Conservation (phyloP, 2,888 invertebrate species). For the Lutraria lutraria region DNA sequence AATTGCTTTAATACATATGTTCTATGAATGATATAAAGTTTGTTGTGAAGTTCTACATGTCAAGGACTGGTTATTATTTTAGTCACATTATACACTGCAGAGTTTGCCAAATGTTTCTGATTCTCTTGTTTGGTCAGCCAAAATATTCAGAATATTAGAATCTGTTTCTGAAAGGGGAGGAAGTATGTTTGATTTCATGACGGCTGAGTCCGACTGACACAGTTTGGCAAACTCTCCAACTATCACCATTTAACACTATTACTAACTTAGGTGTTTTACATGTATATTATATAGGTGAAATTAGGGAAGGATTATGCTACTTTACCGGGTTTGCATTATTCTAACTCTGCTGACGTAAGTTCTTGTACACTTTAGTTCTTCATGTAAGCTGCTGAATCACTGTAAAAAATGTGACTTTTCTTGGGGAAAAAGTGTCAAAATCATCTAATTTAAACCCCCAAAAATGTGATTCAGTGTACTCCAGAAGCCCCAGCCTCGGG, state of each 20-base stretch:
- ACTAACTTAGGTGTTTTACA: conserved; percentile 21
- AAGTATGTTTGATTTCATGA: no score
- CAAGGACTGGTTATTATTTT: not conserved
- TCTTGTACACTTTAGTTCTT: conserved; percentile 9
- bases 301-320: conserved; percentile 64
- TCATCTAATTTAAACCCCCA: no score
- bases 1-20: no score
- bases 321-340: conserved; percentile 77
- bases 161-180: no score
- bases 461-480: no score
- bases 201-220: no score
- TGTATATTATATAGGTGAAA: conserved; percentile 32
- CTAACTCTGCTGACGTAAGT: conserved; percentile 77
- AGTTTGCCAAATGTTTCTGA: no score
- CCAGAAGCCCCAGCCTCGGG: no score
- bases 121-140: no score
- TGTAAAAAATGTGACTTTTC: not conserved
- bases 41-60: not conserved
- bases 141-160: no score
- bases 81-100: not conserved
- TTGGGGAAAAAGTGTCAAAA: not conserved
- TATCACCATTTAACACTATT: conserved; percentile 18
- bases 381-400: not conserved
- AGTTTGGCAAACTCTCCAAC: not conserved
- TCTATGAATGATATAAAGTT: no score